Evolutionary conservation across 2,888 invertebrate species (phyloP).

Genomic region (Cantharis nigra): DNA sequence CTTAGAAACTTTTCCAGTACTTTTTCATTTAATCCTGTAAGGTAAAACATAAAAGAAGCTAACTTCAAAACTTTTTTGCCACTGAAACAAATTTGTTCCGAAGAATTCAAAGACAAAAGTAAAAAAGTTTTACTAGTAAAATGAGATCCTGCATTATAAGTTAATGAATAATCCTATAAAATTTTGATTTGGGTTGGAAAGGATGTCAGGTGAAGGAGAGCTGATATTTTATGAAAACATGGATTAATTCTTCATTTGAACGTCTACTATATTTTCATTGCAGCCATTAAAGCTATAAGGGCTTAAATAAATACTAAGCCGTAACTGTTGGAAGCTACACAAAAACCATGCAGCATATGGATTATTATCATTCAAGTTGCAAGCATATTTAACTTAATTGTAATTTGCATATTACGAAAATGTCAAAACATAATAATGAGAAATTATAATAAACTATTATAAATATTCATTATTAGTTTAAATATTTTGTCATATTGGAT

Average conservation of each 20-base stretch:
- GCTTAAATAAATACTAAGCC: not conserved
- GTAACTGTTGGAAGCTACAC: not conserved
- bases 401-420: not conserved
- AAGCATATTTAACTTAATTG: not conserved
- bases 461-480: too few relatives aligned
- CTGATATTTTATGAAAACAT: not conserved
- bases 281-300: not conserved
- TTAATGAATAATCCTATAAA: not conserved
- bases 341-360: not conserved
- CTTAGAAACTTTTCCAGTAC: not conserved
- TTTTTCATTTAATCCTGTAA: not conserved
- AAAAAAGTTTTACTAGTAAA: not conserved
- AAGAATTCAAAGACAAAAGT: not conserved
- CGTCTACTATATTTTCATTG: not conserved
- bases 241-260: not conserved
- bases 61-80: not conserved
- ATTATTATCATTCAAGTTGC: not conserved
- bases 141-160: not conserved
- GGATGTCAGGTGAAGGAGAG: not conserved
- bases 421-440: not conserved
- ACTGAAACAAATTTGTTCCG: not conserved
- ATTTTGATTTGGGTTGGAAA: not conserved
- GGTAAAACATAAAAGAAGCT: not conserved
- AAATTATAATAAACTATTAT: not conserved
- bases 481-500: not conserved